Conservation (phyloP, 2,888 invertebrate genomes). For the Philaethria dido region DNA sequence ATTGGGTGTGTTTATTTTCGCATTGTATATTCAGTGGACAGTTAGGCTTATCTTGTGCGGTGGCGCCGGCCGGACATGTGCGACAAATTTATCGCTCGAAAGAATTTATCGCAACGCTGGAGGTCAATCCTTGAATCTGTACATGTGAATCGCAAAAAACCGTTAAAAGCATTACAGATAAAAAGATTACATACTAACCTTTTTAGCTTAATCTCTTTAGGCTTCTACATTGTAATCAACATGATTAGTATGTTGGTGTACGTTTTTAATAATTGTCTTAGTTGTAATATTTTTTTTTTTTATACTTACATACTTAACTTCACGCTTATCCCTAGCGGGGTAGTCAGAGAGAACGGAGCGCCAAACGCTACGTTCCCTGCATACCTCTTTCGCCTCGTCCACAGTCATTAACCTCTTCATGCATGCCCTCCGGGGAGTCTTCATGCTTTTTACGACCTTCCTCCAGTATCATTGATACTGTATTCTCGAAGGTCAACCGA, state of each 20-base stretch:
- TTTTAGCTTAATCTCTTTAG: conserved; percentile 16
- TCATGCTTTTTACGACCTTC: no score
- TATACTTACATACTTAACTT: no score
- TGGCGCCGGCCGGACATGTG: conserved; percentile 63
- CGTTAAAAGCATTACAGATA: conserved; percentile 21
- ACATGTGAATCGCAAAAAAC: conserved; percentile 13
- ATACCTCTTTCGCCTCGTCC: no score
- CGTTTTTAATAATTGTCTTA: not conserved
- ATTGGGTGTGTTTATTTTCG: not conserved
- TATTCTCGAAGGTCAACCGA: no score
- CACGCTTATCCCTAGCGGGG: no score
- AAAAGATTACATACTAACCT: conserved; percentile 9
- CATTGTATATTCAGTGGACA: conserved; percentile 21
- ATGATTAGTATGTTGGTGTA: not conserved
- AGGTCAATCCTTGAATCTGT: conserved; percentile 53
- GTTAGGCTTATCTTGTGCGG: conserved; percentile 22
- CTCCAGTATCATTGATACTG: no score
- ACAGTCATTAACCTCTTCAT: no score
- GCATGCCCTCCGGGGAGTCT: no score
- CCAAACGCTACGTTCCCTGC: no score
- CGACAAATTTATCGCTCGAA: conserved; percentile 52
- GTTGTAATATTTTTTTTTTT: no score
- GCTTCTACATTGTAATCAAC: conserved; percentile 4
- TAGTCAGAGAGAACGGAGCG: no score
- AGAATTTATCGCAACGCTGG: conserved; percentile 57